Conservation (phyloP, 2,113 vertebrate species). For the Xenotilapia leptura region DNA sequence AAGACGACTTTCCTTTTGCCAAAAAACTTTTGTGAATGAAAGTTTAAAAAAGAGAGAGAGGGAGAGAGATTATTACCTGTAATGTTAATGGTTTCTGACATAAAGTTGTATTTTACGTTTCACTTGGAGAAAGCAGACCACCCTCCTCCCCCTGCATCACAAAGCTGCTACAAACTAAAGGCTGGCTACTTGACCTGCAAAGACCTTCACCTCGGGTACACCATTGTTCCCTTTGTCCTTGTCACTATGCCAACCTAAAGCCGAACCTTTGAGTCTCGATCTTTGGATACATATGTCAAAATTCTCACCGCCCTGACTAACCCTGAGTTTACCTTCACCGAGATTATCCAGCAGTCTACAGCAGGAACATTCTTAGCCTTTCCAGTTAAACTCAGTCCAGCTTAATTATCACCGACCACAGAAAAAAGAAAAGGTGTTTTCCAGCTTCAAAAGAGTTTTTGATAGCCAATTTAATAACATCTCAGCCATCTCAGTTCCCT, state of each 20-base stretch:
- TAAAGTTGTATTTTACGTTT: background rate
- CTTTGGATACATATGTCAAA: slow-evolving; percentile 7
- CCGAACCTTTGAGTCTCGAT: background rate
- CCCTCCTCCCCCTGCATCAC: background rate
- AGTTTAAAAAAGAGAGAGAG: background rate
- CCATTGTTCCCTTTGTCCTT: slow-evolving; percentile 1
- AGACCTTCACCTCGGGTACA: background rate
- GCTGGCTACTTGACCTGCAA: slow-evolving; percentile 13
- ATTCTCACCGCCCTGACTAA: background rate
- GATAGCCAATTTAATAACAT: background rate
- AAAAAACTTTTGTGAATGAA: background rate
- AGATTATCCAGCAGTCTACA: background rate
- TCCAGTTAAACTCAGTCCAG: background rate
- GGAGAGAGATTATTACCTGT: background rate
- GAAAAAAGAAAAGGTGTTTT: background rate
- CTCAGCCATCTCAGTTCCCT: background rate
- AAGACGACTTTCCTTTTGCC: too few species aligned
- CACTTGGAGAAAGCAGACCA: background rate
- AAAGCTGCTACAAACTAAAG: background rate
- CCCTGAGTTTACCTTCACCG: background rate
- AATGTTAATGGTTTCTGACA: background rate
- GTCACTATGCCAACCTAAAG: slow-evolving; percentile 23
- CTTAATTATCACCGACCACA: background rate
- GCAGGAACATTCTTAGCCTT: background rate
- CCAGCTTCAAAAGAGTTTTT: background rate